These are phyloP conservation scores for Belonocnema kinseyi DNA, from an alignment of 1,140 invertebrate species.

Conservation along the genomic window DNA sequence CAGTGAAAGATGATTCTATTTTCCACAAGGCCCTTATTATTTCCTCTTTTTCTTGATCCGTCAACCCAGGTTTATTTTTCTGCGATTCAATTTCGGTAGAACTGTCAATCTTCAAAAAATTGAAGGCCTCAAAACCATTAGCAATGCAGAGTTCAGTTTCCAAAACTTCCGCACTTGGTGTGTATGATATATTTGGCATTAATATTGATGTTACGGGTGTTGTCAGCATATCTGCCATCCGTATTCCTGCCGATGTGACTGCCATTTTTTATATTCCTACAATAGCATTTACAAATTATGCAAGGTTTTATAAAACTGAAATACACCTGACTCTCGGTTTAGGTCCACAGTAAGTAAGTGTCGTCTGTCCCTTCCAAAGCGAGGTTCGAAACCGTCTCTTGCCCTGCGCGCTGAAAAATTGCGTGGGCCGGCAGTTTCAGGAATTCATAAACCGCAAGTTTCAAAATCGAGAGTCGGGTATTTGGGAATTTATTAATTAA, in stretches of 20 bases:
- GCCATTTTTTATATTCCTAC: background rate
- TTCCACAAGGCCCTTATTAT: background rate
- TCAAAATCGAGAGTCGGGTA: too few relatives aligned
- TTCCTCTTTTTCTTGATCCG: constrained; percentile 11
- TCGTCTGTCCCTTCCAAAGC: too few relatives aligned
- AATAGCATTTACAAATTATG: background rate
- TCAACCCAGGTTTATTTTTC: background rate
- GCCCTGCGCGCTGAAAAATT: too few relatives aligned
- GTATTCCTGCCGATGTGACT: constrained; percentile 1
- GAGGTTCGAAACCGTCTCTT: too few relatives aligned
- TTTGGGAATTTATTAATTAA: too few relatives aligned
- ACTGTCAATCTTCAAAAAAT: background rate
- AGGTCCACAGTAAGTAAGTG: background rate
- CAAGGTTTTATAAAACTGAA: background rate
- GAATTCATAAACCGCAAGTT: too few relatives aligned
- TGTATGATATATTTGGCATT: constrained; percentile 19
- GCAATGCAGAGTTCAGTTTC: constrained; percentile 24
- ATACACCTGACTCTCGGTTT: background rate
- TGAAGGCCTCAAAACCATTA: background rate
- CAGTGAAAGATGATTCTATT: constrained; percentile 19
- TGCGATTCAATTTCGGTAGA: background rate
- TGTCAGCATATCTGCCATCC: constrained; percentile 17
- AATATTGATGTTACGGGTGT: constrained; percentile 15
- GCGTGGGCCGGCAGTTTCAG: too few relatives aligned
- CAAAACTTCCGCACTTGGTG: constrained; percentile 18